phyloP scores from a whole-genome alignment of 1,140 invertebrate genomes.

The Cotesia typhae region DNA sequence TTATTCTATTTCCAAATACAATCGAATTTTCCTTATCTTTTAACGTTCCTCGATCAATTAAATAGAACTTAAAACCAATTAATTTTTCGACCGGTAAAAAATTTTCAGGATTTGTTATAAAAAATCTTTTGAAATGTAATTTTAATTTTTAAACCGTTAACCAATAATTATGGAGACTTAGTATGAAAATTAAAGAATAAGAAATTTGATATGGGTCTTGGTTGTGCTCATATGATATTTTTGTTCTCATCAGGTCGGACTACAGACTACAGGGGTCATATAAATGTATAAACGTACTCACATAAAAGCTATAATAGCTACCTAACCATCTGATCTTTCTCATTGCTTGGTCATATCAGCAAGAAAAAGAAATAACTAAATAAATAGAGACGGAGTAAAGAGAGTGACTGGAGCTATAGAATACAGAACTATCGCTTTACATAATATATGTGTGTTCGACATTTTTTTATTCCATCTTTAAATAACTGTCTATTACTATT shows the following conservation, averaged over 20 bases:
- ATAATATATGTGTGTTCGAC: not conserved
- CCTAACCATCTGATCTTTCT: not conserved
- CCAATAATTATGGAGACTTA: not conserved
- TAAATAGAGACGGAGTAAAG: not conserved
- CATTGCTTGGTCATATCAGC: conserved; percentile 1
- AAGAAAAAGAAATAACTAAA: not conserved
- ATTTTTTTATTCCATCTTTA: not conserved
- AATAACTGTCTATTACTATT: not conserved
- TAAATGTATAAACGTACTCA: not conserved
- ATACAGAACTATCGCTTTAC: not conserved
- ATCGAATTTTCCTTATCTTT: too few relatives aligned
- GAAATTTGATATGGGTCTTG: conserved; percentile 21
- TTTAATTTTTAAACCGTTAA: not conserved
- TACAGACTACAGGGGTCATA: conserved; percentile 2
- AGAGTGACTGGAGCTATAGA: conserved; percentile 1
- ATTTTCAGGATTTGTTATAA: too few relatives aligned
- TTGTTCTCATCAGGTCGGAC: conserved; percentile 11
- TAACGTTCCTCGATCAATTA: too few relatives aligned
- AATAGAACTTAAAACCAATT: too few relatives aligned
- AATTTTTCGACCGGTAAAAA: too few relatives aligned
- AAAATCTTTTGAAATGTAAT: not conserved
- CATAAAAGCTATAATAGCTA: conserved; percentile 30
- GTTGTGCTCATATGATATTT: conserved; percentile 21
- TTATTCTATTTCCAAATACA: too few relatives aligned
- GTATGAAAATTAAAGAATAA: conserved; percentile 3